Evolutionary conservation across 2,797 vertebrate species (phyloP), one percentile per base, ranked within the genome.

Genomic region (Urocyon cinereoargenteus): DNA sequence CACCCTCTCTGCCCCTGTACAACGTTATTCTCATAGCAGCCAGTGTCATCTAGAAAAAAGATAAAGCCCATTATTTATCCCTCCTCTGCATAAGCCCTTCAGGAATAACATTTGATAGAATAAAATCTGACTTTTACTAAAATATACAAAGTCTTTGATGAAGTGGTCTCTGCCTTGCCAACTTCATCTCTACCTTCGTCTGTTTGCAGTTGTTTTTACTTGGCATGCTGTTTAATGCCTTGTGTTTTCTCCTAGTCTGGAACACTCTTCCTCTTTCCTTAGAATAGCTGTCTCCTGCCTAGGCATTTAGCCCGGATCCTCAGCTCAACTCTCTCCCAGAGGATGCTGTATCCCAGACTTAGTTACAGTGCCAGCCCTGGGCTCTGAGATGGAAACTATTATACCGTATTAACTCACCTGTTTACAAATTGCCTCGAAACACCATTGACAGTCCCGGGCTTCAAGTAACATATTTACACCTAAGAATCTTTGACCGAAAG

Each of bases 391-490:
- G n/a, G 15, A 55, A 86, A 28, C 62, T 31, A 13, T 21, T 22
- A 13, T 1, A 28, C 45, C 82, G 34, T 68, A 14, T 79, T 64
- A 61, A 15, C 2, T 93, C 57, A 53, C 10, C 49, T 88, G 49
- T 24, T 79, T 57, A 19, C 14, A 34, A 28, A 36, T 40, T 4
- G 21, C 21, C 24, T 86, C 31, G 86, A 64, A 94, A 73, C 3
- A 55, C 16, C 31, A 24, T 18, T 1, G 34, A 64, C 28, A 16
- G 26, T 81, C 53, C 62, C 51, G 89, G 83, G 26, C 34, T 84
- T 94, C 40, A 86, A 64, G 62, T 51, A n/a, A 34, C 61, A 86
- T 81, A 53, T 93, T 96, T 77, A 64, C 92, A 55, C 45, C 31
- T 75, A 72, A 87, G 64, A 89, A 57, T 87, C 34, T 73, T 83